phyloP scores from a whole-genome alignment of 2,113 vertebrate genomes.

The Typhlomys cinereus region DNA sequence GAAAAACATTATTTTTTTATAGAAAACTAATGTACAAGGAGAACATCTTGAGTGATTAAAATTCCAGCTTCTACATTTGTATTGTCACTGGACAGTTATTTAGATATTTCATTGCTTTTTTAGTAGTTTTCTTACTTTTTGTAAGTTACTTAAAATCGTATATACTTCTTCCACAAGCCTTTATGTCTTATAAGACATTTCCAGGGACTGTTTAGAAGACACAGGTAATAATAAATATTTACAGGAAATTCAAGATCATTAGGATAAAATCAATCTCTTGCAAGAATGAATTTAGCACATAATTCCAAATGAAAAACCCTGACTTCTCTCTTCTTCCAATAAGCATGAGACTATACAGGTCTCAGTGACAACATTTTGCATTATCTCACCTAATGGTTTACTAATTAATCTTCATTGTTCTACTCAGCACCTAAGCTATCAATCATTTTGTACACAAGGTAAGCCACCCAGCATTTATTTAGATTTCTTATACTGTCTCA shows the following conservation, averaged over 20 bases:
- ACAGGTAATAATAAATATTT: not conserved
- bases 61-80: constrained; percentile 37
- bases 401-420: constrained; percentile 82
- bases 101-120: not conserved
- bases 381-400: constrained; percentile 70
- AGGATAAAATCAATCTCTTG: constrained; percentile 48
- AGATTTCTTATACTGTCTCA: not conserved
- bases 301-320: constrained; percentile 23
- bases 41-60: not conserved
- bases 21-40: constrained; percentile 72
- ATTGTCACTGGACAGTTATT: constrained; percentile 44
- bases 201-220: not conserved
- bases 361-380: constrained; percentile 39
- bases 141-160: not conserved
- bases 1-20: constrained; percentile 68
- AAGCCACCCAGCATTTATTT: constrained; percentile 65
- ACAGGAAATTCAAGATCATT: constrained; percentile 33
- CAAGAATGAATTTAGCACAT: constrained; percentile 32
- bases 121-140: not conserved
- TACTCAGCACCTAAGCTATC: constrained; percentile 73
- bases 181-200: accelerated
- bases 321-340: constrained; percentile 51
- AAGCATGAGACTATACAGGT: not conserved
- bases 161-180: not conserved
- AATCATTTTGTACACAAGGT: constrained; percentile 82